Evolutionary conservation across 2,888 invertebrate species (phyloP).

Genomic region (Xiphydria camelus): DNA sequence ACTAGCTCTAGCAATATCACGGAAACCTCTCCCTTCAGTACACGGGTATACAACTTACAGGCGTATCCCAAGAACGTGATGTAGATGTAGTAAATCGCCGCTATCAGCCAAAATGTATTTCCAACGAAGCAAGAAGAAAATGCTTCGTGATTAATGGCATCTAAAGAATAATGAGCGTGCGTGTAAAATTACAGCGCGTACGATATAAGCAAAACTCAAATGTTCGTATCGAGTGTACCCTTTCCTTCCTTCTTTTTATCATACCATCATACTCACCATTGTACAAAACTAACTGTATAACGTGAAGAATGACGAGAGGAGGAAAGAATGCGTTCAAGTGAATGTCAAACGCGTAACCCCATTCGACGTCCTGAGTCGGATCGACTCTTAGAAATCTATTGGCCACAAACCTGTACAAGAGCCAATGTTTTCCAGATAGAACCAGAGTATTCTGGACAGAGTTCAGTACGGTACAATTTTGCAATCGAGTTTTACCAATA

Average conservation of each 20-base stretch:
- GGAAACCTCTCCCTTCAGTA: slow-evolving; percentile 11
- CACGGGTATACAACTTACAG: slow-evolving; percentile 65
- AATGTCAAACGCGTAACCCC: slow-evolving; percentile 98
- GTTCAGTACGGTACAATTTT: slow-evolving; percentile 55
- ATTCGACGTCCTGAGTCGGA: slow-evolving; percentile 84
- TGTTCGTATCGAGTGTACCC: too few relatives aligned
- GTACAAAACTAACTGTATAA: slow-evolving; percentile 87
- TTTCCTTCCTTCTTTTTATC: not conserved
- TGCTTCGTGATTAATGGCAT: slow-evolving; percentile 74
- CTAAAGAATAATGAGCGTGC: slow-evolving; percentile 59
- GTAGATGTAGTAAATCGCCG: slow-evolving; percentile 90
- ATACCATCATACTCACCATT: slow-evolving; percentile 64
- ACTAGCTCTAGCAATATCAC: too few relatives aligned
- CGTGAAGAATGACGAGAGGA: slow-evolving; percentile 90
- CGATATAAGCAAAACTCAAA: too few relatives aligned
- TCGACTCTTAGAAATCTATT: slow-evolving; percentile 77
- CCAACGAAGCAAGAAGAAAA: slow-evolving; percentile 84
- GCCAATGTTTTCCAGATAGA: not conserved
- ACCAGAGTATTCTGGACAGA: slow-evolving; percentile 49
- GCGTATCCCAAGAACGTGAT: slow-evolving; percentile 97
- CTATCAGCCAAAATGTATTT: slow-evolving; percentile 92
- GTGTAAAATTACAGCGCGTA: not conserved
- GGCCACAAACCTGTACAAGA: slow-evolving; percentile 71
- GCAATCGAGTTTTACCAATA: slow-evolving; percentile 84
- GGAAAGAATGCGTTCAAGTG: slow-evolving; percentile 99